Conservation (phyloP, 1,140 invertebrate genomes). For the Eupristina koningsbergeri region DNA sequence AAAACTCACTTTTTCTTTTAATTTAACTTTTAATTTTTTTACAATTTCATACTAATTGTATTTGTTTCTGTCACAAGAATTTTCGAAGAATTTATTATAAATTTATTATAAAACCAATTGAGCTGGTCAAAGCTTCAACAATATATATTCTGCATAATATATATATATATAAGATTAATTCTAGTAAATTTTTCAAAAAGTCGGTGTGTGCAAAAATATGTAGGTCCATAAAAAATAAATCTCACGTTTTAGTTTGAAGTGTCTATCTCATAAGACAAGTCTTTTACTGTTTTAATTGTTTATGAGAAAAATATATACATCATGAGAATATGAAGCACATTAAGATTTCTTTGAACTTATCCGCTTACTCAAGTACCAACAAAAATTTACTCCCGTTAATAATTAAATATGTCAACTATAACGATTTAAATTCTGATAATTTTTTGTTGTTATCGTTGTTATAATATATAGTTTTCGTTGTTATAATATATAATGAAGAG, state of each 20-base stretch:
- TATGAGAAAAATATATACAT: slow-evolving; percentile 30
- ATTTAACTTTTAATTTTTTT: neutral
- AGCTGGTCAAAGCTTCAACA: neutral
- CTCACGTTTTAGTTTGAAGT: slow-evolving; percentile 38
- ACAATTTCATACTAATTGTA: too few species aligned
- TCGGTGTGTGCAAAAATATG: too few species aligned
- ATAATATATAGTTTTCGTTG: too few species aligned
- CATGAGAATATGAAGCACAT: neutral
- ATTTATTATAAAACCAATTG: too few species aligned
- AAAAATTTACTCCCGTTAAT: neutral
- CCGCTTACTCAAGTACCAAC: slow-evolving; percentile 16
- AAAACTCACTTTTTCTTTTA: neutral
- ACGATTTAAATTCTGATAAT: too few species aligned
- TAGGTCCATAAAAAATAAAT: neutral
- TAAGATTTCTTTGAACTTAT: neutral
- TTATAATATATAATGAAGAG: too few species aligned
- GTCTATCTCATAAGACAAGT: slow-evolving; percentile 22
- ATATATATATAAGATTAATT: neutral
- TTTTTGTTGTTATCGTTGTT: too few species aligned
- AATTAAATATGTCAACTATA: too few species aligned
- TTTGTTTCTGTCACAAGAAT: too few species aligned
- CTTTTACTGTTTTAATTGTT: slow-evolving; percentile 6
- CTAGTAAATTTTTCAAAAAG: too few species aligned
- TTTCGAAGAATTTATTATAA: too few species aligned
- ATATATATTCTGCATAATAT: neutral